phyloP scores from a whole-genome alignment of 2,888 invertebrate species.

The Liopterus haemorrhoidalis region DNA sequence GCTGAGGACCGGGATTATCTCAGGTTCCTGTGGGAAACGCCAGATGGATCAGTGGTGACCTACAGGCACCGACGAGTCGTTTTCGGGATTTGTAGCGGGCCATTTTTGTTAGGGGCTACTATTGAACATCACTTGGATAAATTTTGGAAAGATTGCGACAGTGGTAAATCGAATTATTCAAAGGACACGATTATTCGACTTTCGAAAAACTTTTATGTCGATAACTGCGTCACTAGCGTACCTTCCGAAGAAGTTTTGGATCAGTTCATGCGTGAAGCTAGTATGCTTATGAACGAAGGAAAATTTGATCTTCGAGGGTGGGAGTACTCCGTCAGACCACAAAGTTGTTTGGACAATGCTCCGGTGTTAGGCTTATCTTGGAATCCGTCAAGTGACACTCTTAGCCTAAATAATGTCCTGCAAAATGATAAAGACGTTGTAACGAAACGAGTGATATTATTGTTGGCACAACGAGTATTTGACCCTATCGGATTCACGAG shows the following conservation, averaged over 20 bases:
- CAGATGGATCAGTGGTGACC: too few species aligned
- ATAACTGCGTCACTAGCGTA: constrained; percentile 3
- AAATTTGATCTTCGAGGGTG: constrained; percentile 22
- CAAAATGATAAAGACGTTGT: too few species aligned
- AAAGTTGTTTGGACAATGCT: too few species aligned
- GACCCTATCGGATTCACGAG: constrained; percentile 26
- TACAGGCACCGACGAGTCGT: constrained; percentile 3
- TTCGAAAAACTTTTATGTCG: constrained; percentile 24
- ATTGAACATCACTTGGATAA: constrained; percentile 17
- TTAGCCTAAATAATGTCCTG: constrained; percentile 5
- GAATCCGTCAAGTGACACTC: constrained; percentile 14
- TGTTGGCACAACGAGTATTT: constrained; percentile 20
- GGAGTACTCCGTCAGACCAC: too few species aligned
- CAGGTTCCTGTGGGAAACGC: too few species aligned
- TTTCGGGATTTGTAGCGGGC: constrained; percentile 8
- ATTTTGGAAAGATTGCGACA: background rate
- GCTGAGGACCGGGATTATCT: too few species aligned
- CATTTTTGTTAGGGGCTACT: constrained; percentile 21
- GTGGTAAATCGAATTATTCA: background rate
- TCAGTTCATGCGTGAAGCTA: constrained; percentile 1
- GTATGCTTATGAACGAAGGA: constrained; percentile 5
- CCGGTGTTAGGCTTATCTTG: constrained; percentile 20
- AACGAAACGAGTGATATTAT: constrained; percentile 21
- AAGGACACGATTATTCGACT: background rate
- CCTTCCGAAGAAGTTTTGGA: too few species aligned